A percentile compares a stretch with the other conserved stretches of the same genome.
Conservation (phyloP, 2,888 invertebrate species). For the Tiliacea citrago region DNA sequence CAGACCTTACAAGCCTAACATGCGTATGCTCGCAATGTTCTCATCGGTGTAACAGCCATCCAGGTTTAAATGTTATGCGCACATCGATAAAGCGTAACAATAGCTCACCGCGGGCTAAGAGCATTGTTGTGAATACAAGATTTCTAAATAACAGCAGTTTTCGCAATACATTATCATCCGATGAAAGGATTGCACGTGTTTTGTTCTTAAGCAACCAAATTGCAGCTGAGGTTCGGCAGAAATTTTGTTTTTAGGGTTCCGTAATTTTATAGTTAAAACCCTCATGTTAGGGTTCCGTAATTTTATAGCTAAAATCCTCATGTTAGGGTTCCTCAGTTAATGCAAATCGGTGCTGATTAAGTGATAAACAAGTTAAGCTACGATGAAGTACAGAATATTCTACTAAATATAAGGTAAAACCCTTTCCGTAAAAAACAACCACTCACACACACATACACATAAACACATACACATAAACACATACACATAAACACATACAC, state of each 20-base stretch:
- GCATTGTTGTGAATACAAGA: slow-evolving; percentile 72
- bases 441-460: too few species aligned
- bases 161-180: slow-evolving; percentile 62
- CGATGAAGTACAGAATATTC: too few species aligned
- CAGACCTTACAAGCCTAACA: neutral
- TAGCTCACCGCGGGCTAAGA: slow-evolving; percentile 71
- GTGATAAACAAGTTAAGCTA: too few species aligned
- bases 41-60: slow-evolving; percentile 66
- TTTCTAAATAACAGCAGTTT: slow-evolving; percentile 67
- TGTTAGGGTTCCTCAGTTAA: too few species aligned
- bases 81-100: slow-evolving; percentile 77
- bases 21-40: slow-evolving; percentile 6
- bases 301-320: too few species aligned
- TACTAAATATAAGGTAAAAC: too few species aligned
- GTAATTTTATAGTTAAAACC: neutral
- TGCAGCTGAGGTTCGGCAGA: slow-evolving; percentile 1
- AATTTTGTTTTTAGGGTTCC: neutral
- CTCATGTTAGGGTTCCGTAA: too few species aligned
- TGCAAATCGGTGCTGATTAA: too few species aligned
- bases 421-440: too few species aligned
- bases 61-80: slow-evolving; percentile 73
- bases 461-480: too few species aligned
- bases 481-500: too few species aligned
- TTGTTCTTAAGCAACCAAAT: slow-evolving; percentile 54
- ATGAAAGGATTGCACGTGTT: slow-evolving; percentile 61